These are phyloP conservation scores for Sylvietta virens DNA, from an alignment of 2,113 vertebrate genomes.

Conservation along the genomic window DNA sequence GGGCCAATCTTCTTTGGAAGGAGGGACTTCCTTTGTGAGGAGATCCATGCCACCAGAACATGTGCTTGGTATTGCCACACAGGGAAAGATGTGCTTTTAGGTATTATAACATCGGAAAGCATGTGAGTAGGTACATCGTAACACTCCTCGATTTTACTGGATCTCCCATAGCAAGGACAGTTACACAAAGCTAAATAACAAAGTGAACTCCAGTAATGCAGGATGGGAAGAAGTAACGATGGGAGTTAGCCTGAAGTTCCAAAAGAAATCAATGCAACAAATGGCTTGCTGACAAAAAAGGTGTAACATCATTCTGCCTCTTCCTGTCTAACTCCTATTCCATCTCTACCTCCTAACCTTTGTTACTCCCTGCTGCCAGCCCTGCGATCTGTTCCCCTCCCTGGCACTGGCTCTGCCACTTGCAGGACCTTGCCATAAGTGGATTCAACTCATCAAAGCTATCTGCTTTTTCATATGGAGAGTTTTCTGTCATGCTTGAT, in stretches of 20 bases:
- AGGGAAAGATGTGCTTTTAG: too few species aligned
- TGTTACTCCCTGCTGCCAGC: not conserved
- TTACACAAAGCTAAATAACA: not conserved
- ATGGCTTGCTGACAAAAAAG: not conserved
- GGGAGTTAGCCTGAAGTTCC: not conserved
- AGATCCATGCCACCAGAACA: too few species aligned
- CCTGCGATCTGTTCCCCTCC: rapidly evolving
- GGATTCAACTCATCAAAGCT: not conserved
- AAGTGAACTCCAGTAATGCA: not conserved
- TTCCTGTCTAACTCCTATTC: not conserved
- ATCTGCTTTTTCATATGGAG: not conserved
- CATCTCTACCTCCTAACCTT: not conserved
- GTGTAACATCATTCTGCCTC: not conserved
- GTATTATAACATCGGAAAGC: too few species aligned
- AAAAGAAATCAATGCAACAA: not conserved
- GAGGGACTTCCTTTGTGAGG: too few species aligned
- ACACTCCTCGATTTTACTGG: not conserved
- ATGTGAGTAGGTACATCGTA: too few species aligned
- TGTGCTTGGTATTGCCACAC: too few species aligned
- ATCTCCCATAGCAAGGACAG: not conserved
- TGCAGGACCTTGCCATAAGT: not conserved
- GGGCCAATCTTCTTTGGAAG: too few species aligned
- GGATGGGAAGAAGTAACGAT: not conserved
- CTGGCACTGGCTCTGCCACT: not conserved
- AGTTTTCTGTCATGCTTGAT: not conserved